These are phyloP conservation scores for Gobio gobio DNA, from an alignment of 2,113 vertebrate species.

Conservation along the genomic window DNA sequence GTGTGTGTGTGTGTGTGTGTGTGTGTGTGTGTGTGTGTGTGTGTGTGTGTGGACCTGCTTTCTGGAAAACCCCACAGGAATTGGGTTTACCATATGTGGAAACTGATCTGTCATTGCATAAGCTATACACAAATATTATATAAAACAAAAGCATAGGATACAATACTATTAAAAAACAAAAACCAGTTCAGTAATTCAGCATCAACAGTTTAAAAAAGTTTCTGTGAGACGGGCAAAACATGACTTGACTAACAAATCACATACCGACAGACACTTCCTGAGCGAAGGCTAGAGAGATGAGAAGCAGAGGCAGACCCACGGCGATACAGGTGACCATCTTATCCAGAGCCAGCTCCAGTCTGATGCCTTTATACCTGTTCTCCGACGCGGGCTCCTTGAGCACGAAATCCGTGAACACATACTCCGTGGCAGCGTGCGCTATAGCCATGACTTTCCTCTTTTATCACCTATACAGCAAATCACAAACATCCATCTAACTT, in stretches of 20 bases:
- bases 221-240: not conserved
- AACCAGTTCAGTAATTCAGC: not conserved
- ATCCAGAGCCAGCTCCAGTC: constrained; percentile 45
- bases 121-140: not conserved
- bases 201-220: not conserved
- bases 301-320: constrained; percentile 46
- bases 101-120: not conserved
- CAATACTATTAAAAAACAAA: not conserved
- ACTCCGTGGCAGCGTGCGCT: constrained; percentile 48
- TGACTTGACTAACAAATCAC: not conserved
- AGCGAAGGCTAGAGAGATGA: constrained; percentile 55
- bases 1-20: too few relatives aligned
- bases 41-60: too few relatives aligned
- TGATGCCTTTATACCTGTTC: constrained; percentile 37
- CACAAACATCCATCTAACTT: not conserved
- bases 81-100: not conserved
- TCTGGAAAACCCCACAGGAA: not conserved
- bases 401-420: constrained; percentile 52
- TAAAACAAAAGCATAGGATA: too few relatives aligned
- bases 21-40: too few relatives aligned
- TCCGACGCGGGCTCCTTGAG: constrained; percentile 37
- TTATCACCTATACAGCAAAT: not conserved
- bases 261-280: constrained; percentile 57
- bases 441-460: constrained; percentile 30
- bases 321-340: constrained; percentile 49